Conservation (phyloP, 1,140 invertebrate genomes). For the Scaptomyza graminum region DNA sequence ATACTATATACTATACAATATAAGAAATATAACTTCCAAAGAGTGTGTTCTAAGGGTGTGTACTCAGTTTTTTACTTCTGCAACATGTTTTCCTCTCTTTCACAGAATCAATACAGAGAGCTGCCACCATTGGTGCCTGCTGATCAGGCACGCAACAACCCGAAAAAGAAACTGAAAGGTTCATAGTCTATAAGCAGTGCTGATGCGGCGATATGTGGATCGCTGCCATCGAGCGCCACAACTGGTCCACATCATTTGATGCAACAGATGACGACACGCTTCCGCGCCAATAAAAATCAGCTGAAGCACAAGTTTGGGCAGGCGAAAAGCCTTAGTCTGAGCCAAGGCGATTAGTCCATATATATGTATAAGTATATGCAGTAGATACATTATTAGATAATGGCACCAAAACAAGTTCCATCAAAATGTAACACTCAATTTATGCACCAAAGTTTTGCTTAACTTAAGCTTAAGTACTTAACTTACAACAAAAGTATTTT, state of each 20-base stretch:
- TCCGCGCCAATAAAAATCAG: conserved; percentile 73
- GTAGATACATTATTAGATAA: not conserved
- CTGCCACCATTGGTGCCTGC: conserved; percentile 85
- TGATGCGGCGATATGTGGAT: conserved; percentile 54
- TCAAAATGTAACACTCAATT: conserved; percentile 34
- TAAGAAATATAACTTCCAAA: too few relatives aligned
- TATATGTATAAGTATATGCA: not conserved
- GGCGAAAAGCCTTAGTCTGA: conserved; percentile 72
- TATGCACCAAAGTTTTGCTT: conserved; percentile 65
- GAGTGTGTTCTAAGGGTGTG: too few relatives aligned
- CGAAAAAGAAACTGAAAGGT: conserved; percentile 86
- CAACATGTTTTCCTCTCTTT: conserved; percentile 4
- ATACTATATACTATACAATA: too few relatives aligned
- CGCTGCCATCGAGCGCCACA: conserved; percentile 55
- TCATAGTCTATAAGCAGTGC: conserved; percentile 84
- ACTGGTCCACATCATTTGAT: conserved; percentile 65
- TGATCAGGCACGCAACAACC: conserved; percentile 84
- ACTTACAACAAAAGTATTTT: conserved; percentile 21
- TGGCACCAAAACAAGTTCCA: conserved; percentile 29
- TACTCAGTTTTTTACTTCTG: not conserved
- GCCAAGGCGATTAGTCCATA: conserved; percentile 59
- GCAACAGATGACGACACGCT: conserved; percentile 62
- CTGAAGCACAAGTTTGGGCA: conserved; percentile 74
- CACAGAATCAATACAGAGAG: conserved; percentile 85
- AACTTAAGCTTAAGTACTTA: conserved; percentile 33